Evolutionary conservation across 2,113 vertebrate species (phyloP), one percentile per base, ranked within the genome.

Genomic region (Oriolus oriolus): DNA sequence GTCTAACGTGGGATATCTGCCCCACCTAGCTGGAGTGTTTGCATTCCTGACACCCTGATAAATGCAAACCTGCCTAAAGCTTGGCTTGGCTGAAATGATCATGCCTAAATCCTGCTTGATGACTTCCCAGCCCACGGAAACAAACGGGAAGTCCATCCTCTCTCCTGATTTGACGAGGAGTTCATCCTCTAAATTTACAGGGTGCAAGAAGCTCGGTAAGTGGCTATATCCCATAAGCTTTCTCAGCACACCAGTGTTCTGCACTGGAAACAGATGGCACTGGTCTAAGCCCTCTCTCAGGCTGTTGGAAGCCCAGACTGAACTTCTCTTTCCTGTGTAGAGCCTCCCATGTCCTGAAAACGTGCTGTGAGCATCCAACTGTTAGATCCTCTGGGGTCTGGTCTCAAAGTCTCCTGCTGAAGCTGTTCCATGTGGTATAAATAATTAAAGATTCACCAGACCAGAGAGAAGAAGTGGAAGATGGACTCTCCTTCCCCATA

Each of bases 361-460:
- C 11, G 0, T 65, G 37, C 49, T 47, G 26, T 41, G 41, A 87
- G 39, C 65, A 71, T 82, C 54, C 64, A 82, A 31, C 73, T 49
- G 89, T 65, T 39, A 74, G 68, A 71, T 74, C 35, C 22, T 84
- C 44, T 49, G 49, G n/a, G 45, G 31, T 69, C 33, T 95, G 49
- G 47, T 84, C 44, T 89, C 80, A 90, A 93, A 84, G 76, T 95
- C 60, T 96, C 35, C 33, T 86, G 45, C 50, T 86, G 86, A 93
- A 84, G 47, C 73, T 81, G 30, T 64, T 84, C 54, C 68, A n/a
- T 59, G 42, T n/a, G 77, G 16, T 47, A 93, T 84, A 87, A 97
- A 96, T 94, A 68, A 93, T 96, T 97, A 92, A 96, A 76, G 69
- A 79, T 57, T 79, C 89, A 68, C 53, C 50, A 16, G 41, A 89